phyloP scores from a whole-genome alignment of 2,888 invertebrate species.

The Drosophila conformis region DNA sequence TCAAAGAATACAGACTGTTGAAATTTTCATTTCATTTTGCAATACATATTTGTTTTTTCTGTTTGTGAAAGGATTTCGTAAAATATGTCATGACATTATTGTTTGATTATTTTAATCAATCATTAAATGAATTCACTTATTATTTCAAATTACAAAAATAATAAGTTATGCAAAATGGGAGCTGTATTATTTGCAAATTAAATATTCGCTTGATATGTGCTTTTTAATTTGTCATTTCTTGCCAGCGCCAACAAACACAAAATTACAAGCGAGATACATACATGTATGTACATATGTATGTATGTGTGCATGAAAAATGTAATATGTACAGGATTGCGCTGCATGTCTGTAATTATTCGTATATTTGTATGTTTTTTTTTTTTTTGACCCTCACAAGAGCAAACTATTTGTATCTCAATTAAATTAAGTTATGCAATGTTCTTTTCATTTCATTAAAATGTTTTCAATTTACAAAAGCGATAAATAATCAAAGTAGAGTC shows the following conservation, averaged over 20 bases:
- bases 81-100: conserved; percentile 51
- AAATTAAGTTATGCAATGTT: conserved; percentile 11
- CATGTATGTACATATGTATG: background rate
- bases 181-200: conserved; percentile 25
- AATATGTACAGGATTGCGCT: conserved; percentile 1
- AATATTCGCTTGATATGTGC: conserved; percentile 30
- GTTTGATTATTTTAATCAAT: conserved; percentile 13
- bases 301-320: background rate
- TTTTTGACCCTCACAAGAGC: background rate
- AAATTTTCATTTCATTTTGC: conserved; percentile 1
- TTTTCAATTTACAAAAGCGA: background rate
- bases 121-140: conserved; percentile 13
- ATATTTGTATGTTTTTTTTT: background rate
- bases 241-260: conserved; percentile 36
- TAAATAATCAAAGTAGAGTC: background rate
- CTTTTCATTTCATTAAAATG: conserved; percentile 16
- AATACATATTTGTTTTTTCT: background rate
- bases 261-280: conserved; percentile 18
- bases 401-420: background rate
- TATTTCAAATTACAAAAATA: conserved; percentile 18
- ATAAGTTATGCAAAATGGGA: conserved; percentile 1
- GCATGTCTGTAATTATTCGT: background rate
- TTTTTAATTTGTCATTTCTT: conserved; percentile 44
- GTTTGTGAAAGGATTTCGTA: conserved; percentile 5
- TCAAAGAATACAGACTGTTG: background rate